phyloP scores from a whole-genome alignment of 2,113 vertebrate genomes.

The Rostratula benghalensis region DNA sequence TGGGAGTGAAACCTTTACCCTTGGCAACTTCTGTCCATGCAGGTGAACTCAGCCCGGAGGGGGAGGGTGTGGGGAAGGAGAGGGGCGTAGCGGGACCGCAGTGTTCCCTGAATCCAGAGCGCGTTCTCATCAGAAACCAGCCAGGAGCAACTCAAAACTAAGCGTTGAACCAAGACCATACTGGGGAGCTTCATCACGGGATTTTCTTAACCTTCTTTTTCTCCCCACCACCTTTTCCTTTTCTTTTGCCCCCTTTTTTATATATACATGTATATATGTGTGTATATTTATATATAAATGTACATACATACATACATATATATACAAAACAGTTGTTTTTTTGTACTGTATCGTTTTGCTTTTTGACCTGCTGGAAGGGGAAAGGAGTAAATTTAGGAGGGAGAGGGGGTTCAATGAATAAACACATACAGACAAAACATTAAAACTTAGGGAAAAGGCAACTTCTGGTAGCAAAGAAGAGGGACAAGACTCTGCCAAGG shows the following conservation, averaged over 20 bases:
- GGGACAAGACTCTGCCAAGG: constrained; percentile 63
- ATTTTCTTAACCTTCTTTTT: constrained; percentile 43
- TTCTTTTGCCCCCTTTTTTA: constrained; percentile 26
- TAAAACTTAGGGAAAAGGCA: constrained; percentile 70
- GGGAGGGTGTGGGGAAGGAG: constrained; percentile 42
- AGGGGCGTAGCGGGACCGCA: neutral
- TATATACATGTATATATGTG: constrained; percentile 49
- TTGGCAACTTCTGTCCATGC: constrained; percentile 42
- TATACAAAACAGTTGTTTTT: constrained; percentile 15
- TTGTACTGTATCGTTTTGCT: constrained; percentile 52
- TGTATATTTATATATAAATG: constrained; percentile 39
- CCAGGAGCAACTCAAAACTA: constrained; percentile 62
- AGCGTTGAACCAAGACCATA: constrained; percentile 63
- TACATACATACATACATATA: constrained; percentile 20
- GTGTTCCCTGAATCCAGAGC: constrained; percentile 44
- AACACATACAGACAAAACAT: constrained; percentile 67
- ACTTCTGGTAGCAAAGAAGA: constrained; percentile 66
- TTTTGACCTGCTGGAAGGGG: constrained; percentile 71
- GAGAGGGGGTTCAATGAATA: constrained; percentile 59
- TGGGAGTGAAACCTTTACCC: constrained; percentile 46
- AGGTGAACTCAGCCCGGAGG: constrained; percentile 32
- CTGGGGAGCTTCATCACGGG: constrained; percentile 51
- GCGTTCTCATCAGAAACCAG: constrained; percentile 64
- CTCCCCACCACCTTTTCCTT: constrained; percentile 26
- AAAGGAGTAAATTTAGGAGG: constrained; percentile 64